Percentiles rank a stretch among this genome's conserved stretches.
Conservation (phyloP, 1,140 invertebrate genomes). For the Magallana gigas region DNA sequence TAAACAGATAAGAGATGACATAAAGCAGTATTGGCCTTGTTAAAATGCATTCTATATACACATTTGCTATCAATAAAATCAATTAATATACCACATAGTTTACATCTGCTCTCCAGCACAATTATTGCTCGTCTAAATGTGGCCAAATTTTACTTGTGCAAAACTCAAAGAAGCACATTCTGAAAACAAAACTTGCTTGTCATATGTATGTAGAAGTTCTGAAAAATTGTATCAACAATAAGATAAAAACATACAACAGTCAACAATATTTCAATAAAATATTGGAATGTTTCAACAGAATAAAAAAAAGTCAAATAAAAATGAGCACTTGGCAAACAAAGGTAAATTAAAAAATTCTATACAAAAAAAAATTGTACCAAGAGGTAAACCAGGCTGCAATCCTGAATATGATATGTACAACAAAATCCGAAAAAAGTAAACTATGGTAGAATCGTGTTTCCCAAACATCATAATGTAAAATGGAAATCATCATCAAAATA, state of each 20-base stretch:
- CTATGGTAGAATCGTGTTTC: neutral
- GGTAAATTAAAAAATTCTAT: neutral
- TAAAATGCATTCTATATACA: slow-evolving; percentile 38
- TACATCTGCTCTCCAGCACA: neutral
- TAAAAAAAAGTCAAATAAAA: slow-evolving; percentile 24
- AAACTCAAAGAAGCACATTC: slow-evolving; percentile 3
- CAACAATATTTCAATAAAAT: slow-evolving; percentile 34
- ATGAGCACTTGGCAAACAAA: slow-evolving; percentile 29
- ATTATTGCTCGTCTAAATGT: slow-evolving; percentile 6
- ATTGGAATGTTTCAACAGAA: slow-evolving; percentile 34
- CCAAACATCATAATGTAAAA: neutral
- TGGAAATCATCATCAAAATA: slow-evolving; percentile 26
- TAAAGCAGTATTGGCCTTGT: slow-evolving; percentile 7
- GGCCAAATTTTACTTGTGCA: neutral
- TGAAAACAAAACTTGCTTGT: slow-evolving; percentile 1
- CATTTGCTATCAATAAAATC: neutral
- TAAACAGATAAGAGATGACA: neutral
- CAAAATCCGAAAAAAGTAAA: neutral
- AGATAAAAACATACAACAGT: slow-evolving; percentile 19
- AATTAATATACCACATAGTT: neutral
- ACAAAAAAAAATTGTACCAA: slow-evolving; percentile 28
- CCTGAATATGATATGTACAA: slow-evolving; percentile 29
- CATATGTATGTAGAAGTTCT: neutral
- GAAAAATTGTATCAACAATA: slow-evolving; percentile 26
- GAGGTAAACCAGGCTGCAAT: slow-evolving; percentile 4